Evolutionary conservation across 1,140 invertebrate genomes (phyloP), one percentile per base, ranked within the genome.

Genomic region (Choristoneura fumiferana): DNA sequence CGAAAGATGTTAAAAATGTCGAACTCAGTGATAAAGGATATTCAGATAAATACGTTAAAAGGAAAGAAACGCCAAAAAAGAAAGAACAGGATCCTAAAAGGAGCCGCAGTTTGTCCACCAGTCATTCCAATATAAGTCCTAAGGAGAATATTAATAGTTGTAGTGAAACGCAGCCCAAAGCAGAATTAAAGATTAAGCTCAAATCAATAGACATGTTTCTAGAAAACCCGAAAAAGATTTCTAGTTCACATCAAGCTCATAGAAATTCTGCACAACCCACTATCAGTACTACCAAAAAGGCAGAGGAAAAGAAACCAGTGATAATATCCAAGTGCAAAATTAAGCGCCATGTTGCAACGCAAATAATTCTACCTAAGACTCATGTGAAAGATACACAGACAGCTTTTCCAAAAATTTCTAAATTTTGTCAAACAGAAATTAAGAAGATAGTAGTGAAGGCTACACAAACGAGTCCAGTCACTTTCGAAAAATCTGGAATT

Each of bases 131-230:
- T 54, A 14, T 68, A 56, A 79, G 75, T 69, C 74, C 77, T 40
- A 77, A 73, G 71, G 73, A 85, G 39, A 72, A 57, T 29, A 70
- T 57, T 60, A 70, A 29, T 57, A 65, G 36, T 62, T 70, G 36
- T 72, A 59, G 29, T 54, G 57, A 17, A 63, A 55, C 36, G 59
- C 57, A 40, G 45, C 65, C 58, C 29, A 87, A 86, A 71, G 14
- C 56, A 45, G 81, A 86, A 10, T 5, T 55, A 52, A 87, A 84
- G 69, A 67, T 12, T 57, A 79, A 77, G 57, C 70, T 87, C 40
- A 84, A 82, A 65, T 65, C 78, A 33, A 81, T 89, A 58, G 82
- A 87, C 61, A 85, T 89, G 76, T 89, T 89, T 76, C 60, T 63
- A 35, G 76, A 81, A 65, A 68, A 79, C 39, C 71, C 80, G 52